Percentiles rank a stretch among this genome's conserved stretches.
phyloP scores from a whole-genome alignment of 2,888 invertebrate species.

The Archips crataeganus region DNA sequence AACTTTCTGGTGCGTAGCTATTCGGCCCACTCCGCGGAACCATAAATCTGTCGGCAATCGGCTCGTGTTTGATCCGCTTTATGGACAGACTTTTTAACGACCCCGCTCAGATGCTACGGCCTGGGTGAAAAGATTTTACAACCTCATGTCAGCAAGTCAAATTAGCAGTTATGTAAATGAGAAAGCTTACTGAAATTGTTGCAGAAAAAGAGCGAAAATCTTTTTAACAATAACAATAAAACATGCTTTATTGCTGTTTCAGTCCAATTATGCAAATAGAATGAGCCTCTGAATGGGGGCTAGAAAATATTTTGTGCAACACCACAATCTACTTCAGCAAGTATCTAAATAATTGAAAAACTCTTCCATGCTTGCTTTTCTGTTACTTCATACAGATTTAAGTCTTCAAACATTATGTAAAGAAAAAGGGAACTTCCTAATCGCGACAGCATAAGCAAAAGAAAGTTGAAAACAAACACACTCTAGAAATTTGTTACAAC shows the following conservation, averaged over 20 bases:
- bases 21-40: constrained; percentile 49
- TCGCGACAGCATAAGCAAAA: constrained; percentile 6
- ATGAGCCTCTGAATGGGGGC: constrained; percentile 20
- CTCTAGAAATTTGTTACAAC: constrained; percentile 34
- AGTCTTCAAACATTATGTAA: not conserved
- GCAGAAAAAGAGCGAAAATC: constrained; percentile 25
- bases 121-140: constrained; percentile 46
- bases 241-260: constrained; percentile 36
- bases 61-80: constrained; percentile 63
- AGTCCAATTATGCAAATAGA: constrained; percentile 35
- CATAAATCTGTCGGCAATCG: constrained; percentile 66
- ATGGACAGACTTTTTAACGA: constrained; percentile 67
- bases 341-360: not conserved
- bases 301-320: constrained; percentile 7
- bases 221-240: constrained; percentile 31
- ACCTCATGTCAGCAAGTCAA: constrained; percentile 44
- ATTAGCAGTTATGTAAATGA: constrained; percentile 55
- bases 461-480: constrained; percentile 35
- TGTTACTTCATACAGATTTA: not conserved
- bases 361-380: not conserved
- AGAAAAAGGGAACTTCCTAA: not conserved
- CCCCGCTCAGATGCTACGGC: constrained; percentile 50
- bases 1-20: constrained; percentile 45
- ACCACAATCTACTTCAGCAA: not conserved
- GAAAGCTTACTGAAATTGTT: constrained; percentile 27